Evolutionary conservation across 2,113 vertebrate genomes (phyloP), one percentile per base, ranked within the genome.

Genomic region (Salvelinus alpinus): DNA sequence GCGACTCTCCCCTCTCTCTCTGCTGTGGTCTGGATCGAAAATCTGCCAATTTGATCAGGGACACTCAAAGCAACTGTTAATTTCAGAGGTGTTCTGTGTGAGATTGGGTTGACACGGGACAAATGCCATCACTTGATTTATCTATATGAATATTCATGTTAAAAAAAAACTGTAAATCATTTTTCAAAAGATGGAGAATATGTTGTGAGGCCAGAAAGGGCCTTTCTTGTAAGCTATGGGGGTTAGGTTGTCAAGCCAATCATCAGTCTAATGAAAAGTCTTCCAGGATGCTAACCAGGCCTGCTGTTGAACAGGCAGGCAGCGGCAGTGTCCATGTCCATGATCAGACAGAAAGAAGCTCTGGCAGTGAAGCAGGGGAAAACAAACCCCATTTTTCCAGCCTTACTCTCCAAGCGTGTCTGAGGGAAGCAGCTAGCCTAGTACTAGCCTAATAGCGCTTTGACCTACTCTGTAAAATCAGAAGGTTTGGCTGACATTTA

Each of bases 371-470:
- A 80, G 68, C 71, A 76, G 70, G 80, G 87, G 87, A 90, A 91
- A 92, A 90, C 80, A 77, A 87, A 73, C 71, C 84, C 81, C 78
- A 73, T 90, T 92, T 91, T 92, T 92, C 89, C 90, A 90, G 84
- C 75, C 82, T 77, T 90, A 34, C 38, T 78, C 85, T 90, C 87
- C 82, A 86, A 82, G 82, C 80, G 29, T 11, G 34, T 22, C 38
- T 62, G 73, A 81, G 59, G 1, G 25, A 38, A 34, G 47, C 65
- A 80, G 80, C 9, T 11, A 22, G 60, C 20, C 6, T 22, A 24
- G n/a, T 24, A 7, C 67, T 70, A 77, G 78, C 70, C 16, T 70
- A 54, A 54, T 4, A 54, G 51, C 84, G 80, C 70, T 88, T 84
- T 87, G 84, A 90, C 91, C 90, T 72, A 81, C 79, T 89, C 85